These are phyloP conservation scores for Drosophila pachea DNA, from an alignment of 1,140 invertebrate species.

Conservation along the genomic window DNA sequence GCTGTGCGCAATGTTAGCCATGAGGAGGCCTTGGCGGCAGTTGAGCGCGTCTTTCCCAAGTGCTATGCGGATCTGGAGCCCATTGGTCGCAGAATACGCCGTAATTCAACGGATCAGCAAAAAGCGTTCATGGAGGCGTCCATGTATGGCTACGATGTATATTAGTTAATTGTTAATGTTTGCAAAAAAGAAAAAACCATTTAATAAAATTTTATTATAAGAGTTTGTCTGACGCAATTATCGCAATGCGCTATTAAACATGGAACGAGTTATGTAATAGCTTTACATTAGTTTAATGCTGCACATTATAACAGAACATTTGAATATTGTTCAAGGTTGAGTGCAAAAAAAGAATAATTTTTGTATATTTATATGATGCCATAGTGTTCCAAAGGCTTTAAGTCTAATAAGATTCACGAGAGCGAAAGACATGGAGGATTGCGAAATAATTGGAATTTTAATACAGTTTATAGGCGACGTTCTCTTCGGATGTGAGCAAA, in stretches of 20 bases:
- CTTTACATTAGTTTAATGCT: slow-evolving; percentile 56
- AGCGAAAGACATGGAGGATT: slow-evolving; percentile 55
- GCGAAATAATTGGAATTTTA: slow-evolving; percentile 62
- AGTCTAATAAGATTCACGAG: slow-evolving; percentile 27
- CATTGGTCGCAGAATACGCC: slow-evolving; percentile 89
- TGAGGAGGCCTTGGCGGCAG: slow-evolving; percentile 86
- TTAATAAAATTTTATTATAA: slow-evolving; percentile 47
- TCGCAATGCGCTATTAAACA: slow-evolving; percentile 18
- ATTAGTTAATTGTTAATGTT: slow-evolving; percentile 37
- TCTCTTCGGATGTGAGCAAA: slow-evolving; percentile 57
- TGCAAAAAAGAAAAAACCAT: slow-evolving; percentile 12
- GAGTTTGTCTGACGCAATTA: slow-evolving; percentile 10
- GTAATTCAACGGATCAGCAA: slow-evolving; percentile 87
- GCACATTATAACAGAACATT: slow-evolving; percentile 29
- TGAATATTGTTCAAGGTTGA: slow-evolving; percentile 48
- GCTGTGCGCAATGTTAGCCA: slow-evolving; percentile 87
- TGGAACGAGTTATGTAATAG: slow-evolving; percentile 18
- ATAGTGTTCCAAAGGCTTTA: background rate
- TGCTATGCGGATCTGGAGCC: slow-evolving; percentile 97
- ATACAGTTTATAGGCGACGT: slow-evolving; percentile 55
- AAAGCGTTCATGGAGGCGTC: slow-evolving; percentile 88
- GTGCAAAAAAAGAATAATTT: slow-evolving; percentile 10
- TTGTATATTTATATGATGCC: slow-evolving; percentile 36
- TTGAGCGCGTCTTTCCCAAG: slow-evolving; percentile 93
- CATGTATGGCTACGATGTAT: slow-evolving; percentile 88